phyloP scores from a whole-genome alignment of 2,113 vertebrate species.

The Paradoxurus hermaphroditus region DNA sequence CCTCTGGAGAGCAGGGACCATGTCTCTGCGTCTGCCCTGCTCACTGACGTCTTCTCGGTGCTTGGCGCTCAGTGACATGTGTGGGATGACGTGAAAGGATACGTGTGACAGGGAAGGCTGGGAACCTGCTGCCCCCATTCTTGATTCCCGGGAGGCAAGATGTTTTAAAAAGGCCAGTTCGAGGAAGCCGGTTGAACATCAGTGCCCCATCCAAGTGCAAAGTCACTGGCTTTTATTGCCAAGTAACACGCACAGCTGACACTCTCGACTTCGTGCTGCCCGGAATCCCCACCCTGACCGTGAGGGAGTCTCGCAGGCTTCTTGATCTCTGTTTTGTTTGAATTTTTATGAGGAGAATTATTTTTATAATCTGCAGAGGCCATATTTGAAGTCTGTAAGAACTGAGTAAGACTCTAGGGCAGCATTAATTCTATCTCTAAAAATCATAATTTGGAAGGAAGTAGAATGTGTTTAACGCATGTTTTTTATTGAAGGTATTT shows the following conservation, averaged over 20 bases:
- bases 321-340: neutral
- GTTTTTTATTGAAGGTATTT: neutral
- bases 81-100: neutral
- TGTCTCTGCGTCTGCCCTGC: neutral
- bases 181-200: neutral
- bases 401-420: neutral
- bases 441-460: slow-evolving; percentile 10
- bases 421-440: neutral
- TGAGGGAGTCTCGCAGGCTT: neutral
- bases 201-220: neutral
- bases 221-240: neutral
- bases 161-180: neutral
- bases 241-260: neutral
- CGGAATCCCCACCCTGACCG: neutral
- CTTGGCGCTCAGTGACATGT: neutral
- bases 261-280: neutral
- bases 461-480: neutral
- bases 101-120: no score
- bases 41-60: neutral
- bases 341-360: slow-evolving; percentile 34
- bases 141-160: neutral
- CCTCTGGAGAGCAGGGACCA: neutral
- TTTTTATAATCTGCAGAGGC: slow-evolving; percentile 33
- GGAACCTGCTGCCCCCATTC: neutral
- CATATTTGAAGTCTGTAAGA: neutral